phyloP scores from a whole-genome alignment of 2,113 vertebrate species.

The Thymallus thymallus region DNA sequence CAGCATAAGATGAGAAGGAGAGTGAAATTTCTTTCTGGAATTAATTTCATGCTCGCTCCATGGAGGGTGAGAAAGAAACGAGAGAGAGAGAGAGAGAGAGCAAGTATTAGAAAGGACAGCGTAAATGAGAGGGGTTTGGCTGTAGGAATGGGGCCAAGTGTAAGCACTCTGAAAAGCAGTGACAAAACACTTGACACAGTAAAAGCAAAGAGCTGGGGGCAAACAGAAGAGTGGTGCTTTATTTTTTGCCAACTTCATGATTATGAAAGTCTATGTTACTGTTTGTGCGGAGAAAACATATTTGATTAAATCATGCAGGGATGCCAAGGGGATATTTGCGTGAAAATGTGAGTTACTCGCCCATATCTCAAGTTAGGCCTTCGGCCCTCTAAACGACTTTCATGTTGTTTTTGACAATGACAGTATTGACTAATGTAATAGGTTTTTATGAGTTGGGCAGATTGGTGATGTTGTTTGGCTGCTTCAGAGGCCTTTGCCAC shows the following conservation, averaged over 20 bases:
- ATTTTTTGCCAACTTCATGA: not conserved
- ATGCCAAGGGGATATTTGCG: no score
- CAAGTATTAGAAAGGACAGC: not conserved
- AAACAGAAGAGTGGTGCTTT: not conserved
- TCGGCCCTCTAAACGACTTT: no score
- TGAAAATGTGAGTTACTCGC: no score
- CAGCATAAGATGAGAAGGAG: conserved; percentile 46
- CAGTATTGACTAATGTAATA: no score
- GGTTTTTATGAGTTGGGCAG: no score
- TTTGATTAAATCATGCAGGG: no score
- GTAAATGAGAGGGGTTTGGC: conserved; percentile 20
- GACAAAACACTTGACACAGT: conserved; percentile 11
- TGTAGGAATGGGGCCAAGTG: conserved; percentile 18
- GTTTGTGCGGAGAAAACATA: not conserved
- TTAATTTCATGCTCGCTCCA: conserved; percentile 39
- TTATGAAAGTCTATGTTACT: not conserved
- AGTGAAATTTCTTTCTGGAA: conserved; percentile 46
- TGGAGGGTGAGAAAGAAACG: conserved; percentile 21
- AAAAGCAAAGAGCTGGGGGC: conserved; percentile 11
- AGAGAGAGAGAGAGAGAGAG: conserved; percentile 11
- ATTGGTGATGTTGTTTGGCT: no score
- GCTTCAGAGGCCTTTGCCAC: conserved; percentile 24
- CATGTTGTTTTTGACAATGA: no score
- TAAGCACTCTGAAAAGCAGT: conserved; percentile 26
- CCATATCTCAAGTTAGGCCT: no score